Percentiles rank a stretch among this genome's conserved stretches.
Conservation (phyloP, 2,113 vertebrate species). For the Odocoileus hemionus region DNA sequence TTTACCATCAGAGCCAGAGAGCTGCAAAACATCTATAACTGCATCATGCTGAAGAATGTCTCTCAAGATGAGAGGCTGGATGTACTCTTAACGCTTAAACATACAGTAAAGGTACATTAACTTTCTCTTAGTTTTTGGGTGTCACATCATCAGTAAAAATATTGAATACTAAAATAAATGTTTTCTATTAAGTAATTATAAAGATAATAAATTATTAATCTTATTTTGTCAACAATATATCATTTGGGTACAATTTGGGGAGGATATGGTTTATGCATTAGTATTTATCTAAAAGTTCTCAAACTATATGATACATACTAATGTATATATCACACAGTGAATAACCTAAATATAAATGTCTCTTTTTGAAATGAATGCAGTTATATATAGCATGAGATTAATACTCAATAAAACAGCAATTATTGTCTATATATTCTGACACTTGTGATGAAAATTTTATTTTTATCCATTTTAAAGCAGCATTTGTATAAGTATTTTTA, state of each 20-base stretch:
- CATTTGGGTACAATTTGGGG: not conserved
- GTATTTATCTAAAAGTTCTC: not conserved
- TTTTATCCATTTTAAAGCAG: not conserved
- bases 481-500: not conserved
- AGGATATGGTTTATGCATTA: not conserved
- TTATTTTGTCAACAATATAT: not conserved
- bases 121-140: constrained; percentile 41
- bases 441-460: not conserved
- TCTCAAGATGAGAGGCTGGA: constrained; percentile 84
- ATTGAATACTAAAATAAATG: not conserved
- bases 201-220: constrained; percentile 19
- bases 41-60: constrained; percentile 73
- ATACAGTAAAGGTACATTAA: constrained; percentile 86
- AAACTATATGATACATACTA: not conserved
- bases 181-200: not conserved
- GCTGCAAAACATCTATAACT: constrained; percentile 87
- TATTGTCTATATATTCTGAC: not conserved
- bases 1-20: constrained; percentile 86
- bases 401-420: not conserved
- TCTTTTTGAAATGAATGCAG: not conserved
- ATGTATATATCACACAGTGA: not conserved
- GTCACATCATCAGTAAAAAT: not conserved
- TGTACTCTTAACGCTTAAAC: constrained; percentile 85
- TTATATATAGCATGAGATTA: not conserved
- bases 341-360: not conserved